Conservation (phyloP, 2,797 vertebrate genomes). For the Peromyscus eremicus region DNA sequence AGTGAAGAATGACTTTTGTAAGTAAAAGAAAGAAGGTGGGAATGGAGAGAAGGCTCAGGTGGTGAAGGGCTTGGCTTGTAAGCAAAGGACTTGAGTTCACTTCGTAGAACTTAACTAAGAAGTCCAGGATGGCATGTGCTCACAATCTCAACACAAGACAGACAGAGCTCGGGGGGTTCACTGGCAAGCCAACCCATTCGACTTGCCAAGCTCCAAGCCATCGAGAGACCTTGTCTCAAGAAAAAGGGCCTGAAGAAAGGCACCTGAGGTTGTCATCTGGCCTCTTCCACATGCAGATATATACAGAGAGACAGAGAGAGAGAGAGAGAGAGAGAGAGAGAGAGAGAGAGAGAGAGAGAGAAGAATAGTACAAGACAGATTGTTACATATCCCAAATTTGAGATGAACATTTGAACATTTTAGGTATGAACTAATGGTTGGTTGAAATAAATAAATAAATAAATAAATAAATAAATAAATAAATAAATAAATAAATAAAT, state of each 20-base stretch:
- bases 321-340: background rate
- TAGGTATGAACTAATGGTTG: background rate
- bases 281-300: background rate
- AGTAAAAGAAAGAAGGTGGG: background rate
- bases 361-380: constrained; percentile 26
- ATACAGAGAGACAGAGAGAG: too few relatives aligned
- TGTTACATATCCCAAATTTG: background rate
- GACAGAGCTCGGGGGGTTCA: background rate
- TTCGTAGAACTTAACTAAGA: too few relatives aligned
- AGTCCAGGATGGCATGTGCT: background rate
- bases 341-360: too few relatives aligned
- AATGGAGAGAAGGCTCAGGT: too few relatives aligned
- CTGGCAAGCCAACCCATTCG: background rate
- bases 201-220: background rate
- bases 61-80: background rate
- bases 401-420: background rate
- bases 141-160: background rate
- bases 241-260: background rate
- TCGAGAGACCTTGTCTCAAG: background rate
- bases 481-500: too few relatives aligned
- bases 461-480: too few relatives aligned
- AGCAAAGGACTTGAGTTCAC: too few relatives aligned
- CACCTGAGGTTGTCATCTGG: background rate
- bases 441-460: too few relatives aligned
- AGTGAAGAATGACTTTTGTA: background rate